These are phyloP conservation scores for Biston betularia DNA, from an alignment of 2,888 invertebrate genomes.

Conservation along the genomic window DNA sequence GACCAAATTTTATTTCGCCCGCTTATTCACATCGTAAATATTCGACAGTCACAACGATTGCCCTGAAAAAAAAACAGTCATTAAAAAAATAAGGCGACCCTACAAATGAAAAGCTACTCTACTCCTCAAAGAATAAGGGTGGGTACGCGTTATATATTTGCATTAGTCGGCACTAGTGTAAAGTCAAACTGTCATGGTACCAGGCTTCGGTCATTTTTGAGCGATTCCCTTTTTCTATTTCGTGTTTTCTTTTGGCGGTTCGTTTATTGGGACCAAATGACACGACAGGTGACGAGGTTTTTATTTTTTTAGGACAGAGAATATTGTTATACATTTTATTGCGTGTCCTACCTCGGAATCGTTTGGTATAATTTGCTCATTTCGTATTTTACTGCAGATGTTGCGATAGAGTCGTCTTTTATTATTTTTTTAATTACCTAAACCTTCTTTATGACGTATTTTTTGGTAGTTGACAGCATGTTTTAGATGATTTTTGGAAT, in stretches of 20 bases:
- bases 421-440: neutral
- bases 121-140: conserved; percentile 17
- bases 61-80: conserved; percentile 63
- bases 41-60: conserved; percentile 81
- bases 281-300: conserved; percentile 85
- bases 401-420: conserved; percentile 60
- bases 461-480: conserved; percentile 6
- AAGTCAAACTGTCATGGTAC: conserved; percentile 70
- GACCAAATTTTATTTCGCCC: conserved; percentile 76
- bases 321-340: conserved; percentile 84
- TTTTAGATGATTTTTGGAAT: conserved; percentile 7
- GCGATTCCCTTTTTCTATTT: conserved; percentile 70
- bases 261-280: conserved; percentile 84
- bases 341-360: conserved; percentile 73
- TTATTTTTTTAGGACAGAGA: conserved; percentile 68
- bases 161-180: conserved; percentile 40
- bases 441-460: neutral
- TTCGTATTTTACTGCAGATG: conserved; percentile 70
- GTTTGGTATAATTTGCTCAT: conserved; percentile 75
- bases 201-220: conserved; percentile 75
- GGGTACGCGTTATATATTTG: conserved; percentile 28
- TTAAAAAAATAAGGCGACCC: conserved; percentile 50
- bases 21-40: conserved; percentile 83
- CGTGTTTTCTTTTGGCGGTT: conserved; percentile 81
- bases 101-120: conserved; percentile 45